Conservation (phyloP, 2,113 vertebrate genomes). For the Pholis gunnellus region DNA sequence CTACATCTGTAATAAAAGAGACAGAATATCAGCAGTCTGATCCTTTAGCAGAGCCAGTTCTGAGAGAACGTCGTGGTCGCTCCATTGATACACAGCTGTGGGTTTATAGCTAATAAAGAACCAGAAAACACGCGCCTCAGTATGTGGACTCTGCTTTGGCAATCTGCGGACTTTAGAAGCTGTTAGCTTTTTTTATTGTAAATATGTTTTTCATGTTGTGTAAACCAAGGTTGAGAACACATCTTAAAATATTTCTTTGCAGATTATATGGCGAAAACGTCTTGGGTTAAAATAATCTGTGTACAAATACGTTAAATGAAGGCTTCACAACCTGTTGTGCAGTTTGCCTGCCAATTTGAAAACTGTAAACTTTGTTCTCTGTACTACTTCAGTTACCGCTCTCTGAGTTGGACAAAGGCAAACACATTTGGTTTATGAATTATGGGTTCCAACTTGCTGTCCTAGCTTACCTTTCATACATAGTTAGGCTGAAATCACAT, state of each 20-base stretch:
- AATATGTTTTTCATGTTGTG: neutral
- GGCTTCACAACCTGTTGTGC: neutral
- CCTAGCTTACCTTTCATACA: neutral
- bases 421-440: neutral
- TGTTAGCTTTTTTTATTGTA: neutral
- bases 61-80: no score
- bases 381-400: neutral
- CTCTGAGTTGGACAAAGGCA: neutral
- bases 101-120: neutral
- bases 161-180: neutral
- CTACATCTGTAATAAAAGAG: no score
- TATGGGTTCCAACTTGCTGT: neutral
- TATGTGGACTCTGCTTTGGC: neutral
- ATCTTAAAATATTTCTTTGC: no score
- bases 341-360: neutral
- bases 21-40: no score
- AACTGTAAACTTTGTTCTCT: neutral
- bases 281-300: neutral
- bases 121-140: no score
- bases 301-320: neutral
- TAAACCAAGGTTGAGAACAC: no score
- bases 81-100: neutral
- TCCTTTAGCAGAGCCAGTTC: no score
- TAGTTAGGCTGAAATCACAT: neutral
- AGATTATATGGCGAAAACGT: neutral